These are phyloP conservation scores for Actias luna DNA, from an alignment of 2,888 invertebrate species.

Conservation along the genomic window DNA sequence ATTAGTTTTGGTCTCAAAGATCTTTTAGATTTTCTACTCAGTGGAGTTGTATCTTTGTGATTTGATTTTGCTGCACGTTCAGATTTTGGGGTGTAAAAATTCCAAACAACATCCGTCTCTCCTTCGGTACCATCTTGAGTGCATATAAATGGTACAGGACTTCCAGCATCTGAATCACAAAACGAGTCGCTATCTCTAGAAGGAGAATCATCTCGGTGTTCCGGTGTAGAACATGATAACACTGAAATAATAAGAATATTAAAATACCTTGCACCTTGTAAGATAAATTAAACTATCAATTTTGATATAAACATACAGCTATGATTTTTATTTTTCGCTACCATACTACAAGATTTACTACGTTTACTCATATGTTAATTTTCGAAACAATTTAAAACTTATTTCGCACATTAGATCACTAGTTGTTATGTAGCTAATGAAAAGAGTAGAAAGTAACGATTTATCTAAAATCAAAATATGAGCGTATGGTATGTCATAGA, in stretches of 20 bases:
- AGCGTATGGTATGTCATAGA: not conserved
- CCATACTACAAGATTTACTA: slow-evolving; percentile 50
- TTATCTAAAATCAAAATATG: not conserved
- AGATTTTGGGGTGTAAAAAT: slow-evolving; percentile 75
- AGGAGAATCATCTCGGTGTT: slow-evolving; percentile 61
- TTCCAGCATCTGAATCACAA: slow-evolving; percentile 67
- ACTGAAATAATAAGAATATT: slow-evolving; percentile 49
- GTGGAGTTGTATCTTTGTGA: slow-evolving; percentile 63
- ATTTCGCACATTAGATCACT: not conserved
- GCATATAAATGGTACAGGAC: slow-evolving; percentile 74
- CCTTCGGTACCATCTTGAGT: slow-evolving; percentile 78
- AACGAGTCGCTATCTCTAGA: slow-evolving; percentile 71
- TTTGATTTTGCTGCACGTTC: slow-evolving; percentile 46
- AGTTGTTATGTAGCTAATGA: not conserved
- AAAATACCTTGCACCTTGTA: not conserved
- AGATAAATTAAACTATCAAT: not conserved
- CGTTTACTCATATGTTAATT: slow-evolving; percentile 46
- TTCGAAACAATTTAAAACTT: slow-evolving; percentile 2
- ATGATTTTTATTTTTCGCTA: slow-evolving; percentile 59
- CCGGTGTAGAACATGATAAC: slow-evolving; percentile 69
- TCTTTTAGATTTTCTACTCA: slow-evolving; percentile 61
- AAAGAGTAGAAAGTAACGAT: not conserved
- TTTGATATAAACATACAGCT: slow-evolving; percentile 30
- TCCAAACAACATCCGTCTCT: slow-evolving; percentile 76
- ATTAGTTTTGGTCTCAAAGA: slow-evolving; percentile 48